Conservation (phyloP, 2,113 vertebrate genomes). For the Aythya baeri region DNA sequence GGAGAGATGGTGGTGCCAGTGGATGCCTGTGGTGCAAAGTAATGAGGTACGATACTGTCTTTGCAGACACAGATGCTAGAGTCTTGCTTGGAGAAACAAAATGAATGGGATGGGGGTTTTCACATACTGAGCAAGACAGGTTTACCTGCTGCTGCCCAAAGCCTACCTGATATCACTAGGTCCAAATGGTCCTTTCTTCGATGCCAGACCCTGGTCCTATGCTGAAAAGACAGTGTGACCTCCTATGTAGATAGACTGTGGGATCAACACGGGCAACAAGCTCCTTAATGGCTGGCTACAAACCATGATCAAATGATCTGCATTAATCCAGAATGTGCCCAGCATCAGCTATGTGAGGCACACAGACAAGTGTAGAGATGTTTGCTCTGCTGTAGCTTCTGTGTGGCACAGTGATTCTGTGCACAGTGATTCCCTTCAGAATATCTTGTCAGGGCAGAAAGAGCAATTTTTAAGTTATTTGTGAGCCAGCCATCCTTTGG, state of each 20-base stretch:
- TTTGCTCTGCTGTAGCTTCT: not conserved
- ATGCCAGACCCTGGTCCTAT: accelerated
- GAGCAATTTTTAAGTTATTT: not conserved
- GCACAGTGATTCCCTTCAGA: not conserved
- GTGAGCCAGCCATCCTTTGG: not conserved
- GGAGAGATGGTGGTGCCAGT: not conserved
- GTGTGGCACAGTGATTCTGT: not conserved
- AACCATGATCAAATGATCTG: not conserved
- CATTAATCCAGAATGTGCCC: not conserved
- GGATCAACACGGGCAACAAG: accelerated
- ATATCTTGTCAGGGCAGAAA: not conserved
- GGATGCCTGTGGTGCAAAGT: not conserved
- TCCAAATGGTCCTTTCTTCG: not conserved
- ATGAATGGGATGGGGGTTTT: accelerated
- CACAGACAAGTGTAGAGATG: accelerated
- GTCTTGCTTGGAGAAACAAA: not conserved
- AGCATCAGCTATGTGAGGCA: not conserved
- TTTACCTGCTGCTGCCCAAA: not conserved
- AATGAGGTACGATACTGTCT: not conserved
- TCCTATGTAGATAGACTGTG: not conserved
- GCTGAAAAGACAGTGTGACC: not conserved
- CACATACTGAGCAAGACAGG: not conserved
- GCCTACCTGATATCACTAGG: not conserved
- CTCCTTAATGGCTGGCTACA: not conserved
- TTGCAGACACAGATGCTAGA: not conserved